Conservation (phyloP, 2,888 invertebrate genomes). For the Argyra leucocephala region DNA sequence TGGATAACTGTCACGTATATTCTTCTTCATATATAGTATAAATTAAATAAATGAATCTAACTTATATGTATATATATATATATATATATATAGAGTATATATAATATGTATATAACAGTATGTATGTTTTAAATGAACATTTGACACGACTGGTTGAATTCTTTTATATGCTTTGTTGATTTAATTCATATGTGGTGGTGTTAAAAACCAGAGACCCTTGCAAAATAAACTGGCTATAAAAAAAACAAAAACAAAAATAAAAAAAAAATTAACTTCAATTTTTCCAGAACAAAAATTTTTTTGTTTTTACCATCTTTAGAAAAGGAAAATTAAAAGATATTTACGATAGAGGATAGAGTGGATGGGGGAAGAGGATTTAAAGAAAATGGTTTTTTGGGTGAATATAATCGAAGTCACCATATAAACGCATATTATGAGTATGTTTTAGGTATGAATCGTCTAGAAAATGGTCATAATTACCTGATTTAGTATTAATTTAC, state of each 20-base stretch:
- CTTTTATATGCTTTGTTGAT: background rate
- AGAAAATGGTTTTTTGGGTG: too few species aligned
- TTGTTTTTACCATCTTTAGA: too few species aligned
- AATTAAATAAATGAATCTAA: too few species aligned
- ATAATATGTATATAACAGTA: background rate
- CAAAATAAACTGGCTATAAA: background rate
- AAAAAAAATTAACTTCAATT: background rate
- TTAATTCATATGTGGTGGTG: background rate
- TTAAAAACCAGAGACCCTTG: background rate
- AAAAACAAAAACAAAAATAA: background rate
- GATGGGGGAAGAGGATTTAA: too few species aligned
- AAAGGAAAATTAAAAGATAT: too few species aligned
- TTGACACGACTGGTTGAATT: constrained; percentile 1
- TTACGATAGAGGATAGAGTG: too few species aligned
- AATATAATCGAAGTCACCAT: too few species aligned
- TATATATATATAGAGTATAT: background rate
- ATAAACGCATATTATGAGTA: too few species aligned
- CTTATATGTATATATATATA: background rate
- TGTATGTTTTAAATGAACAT: background rate
- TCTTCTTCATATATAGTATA: background rate
- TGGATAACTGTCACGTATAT: background rate
- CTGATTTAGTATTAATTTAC: constrained; percentile 9
- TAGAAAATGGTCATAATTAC: constrained; percentile 9
- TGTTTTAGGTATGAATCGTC: too few species aligned
- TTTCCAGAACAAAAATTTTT: too few species aligned